Percentiles rank a stretch among this genome's conserved stretches.
Conservation (phyloP, 2,888 invertebrate species). For the Perizoma flavofasciatum region DNA sequence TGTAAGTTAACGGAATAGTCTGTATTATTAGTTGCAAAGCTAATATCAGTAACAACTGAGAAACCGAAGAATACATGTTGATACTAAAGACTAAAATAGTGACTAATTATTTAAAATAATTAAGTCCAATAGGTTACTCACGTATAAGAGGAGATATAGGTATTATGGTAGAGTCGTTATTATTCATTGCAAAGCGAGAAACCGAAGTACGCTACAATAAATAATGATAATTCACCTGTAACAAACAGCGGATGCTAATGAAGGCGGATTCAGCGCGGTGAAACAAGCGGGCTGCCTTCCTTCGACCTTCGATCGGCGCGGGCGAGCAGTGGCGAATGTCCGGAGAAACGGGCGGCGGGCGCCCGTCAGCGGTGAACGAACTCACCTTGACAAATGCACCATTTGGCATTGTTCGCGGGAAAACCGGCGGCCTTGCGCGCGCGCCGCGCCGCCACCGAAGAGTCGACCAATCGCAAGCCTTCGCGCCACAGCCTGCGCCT, state of each 20-base stretch:
- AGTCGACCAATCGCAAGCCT: slow-evolving; percentile 72
- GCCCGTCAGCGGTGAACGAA: slow-evolving; percentile 82
- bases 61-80: too few species aligned
- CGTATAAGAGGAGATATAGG: too few species aligned
- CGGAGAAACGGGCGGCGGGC: slow-evolving; percentile 50
- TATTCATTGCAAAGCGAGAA: slow-evolving; percentile 37
- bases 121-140: too few species aligned
- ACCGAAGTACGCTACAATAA: slow-evolving; percentile 31
- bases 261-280: slow-evolving; percentile 60
- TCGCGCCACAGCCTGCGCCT: slow-evolving; percentile 81
- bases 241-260: slow-evolving; percentile 66
- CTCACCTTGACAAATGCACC: slow-evolving; percentile 85
- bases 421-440: slow-evolving; percentile 83
- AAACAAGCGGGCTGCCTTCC: slow-evolving; percentile 63
- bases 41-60: too few species aligned
- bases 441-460: slow-evolving; percentile 62
- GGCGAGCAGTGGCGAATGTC: slow-evolving; percentile 65
- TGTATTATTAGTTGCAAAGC: too few species aligned
- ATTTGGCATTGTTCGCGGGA: slow-evolving; percentile 85
- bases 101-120: too few species aligned
- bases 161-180: slow-evolving; percentile 5
- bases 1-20: too few species aligned
- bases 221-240: slow-evolving; percentile 72
- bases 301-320: slow-evolving; percentile 76
- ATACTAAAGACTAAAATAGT: too few species aligned